Conservation (phyloP, 2,888 invertebrate genomes). For the Disparrhopalites patrizii region DNA sequence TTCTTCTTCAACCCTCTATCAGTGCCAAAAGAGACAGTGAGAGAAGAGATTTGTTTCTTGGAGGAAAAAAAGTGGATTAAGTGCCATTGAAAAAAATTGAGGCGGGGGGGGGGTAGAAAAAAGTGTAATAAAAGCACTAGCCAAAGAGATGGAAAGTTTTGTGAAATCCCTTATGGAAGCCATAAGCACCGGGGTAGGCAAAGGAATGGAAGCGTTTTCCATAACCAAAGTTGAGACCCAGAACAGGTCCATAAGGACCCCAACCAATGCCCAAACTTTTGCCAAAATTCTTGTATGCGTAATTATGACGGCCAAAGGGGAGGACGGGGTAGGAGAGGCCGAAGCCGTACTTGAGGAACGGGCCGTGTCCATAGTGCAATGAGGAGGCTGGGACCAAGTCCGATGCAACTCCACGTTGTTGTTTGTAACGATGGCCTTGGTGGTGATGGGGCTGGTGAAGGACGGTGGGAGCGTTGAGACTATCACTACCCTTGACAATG, state of each 20-base stretch:
- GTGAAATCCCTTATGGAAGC: slow-evolving; percentile 7
- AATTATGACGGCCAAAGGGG: background rate
- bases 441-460: too few species aligned
- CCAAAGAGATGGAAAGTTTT: slow-evolving; percentile 7
- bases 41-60: too few species aligned
- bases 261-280: slow-evolving; percentile 1
- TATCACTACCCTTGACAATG: too few species aligned
- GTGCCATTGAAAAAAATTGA: too few species aligned
- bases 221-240: background rate
- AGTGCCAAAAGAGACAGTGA: too few species aligned
- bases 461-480: too few species aligned
- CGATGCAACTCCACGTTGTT: background rate
- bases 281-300: background rate
- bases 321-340: background rate
- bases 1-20: too few species aligned
- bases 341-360: background rate
- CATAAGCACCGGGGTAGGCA: background rate
- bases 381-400: background rate
- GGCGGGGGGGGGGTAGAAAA: too few species aligned
- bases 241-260: background rate
- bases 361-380: background rate
- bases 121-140: too few species aligned
- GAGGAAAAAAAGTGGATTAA: too few species aligned
- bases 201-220: background rate
- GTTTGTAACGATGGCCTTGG: background rate